Conservation (phyloP, 1,140 invertebrate species). For the Apis florea region DNA sequence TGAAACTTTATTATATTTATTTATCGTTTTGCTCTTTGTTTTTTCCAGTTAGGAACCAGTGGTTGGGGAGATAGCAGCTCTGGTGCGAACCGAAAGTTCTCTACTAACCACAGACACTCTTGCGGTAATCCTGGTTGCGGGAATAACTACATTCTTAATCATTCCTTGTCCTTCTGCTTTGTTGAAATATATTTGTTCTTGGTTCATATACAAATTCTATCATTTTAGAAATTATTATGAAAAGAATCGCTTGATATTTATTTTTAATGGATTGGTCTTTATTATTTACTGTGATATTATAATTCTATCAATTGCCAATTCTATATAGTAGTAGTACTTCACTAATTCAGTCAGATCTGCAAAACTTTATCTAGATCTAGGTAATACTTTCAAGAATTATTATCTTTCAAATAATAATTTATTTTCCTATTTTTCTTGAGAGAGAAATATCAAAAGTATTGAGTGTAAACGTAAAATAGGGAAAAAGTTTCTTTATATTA, state of each 20-base stretch:
- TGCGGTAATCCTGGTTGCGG: constrained; percentile 81
- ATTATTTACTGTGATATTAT: background rate
- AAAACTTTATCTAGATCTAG: no score
- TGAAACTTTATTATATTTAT: constrained; percentile 17
- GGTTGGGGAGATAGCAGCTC: constrained; percentile 80
- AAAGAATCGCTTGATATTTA: constrained; percentile 33
- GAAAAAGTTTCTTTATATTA: no score
- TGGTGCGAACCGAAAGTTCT: constrained; percentile 81
- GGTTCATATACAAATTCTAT: background rate
- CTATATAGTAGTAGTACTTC: background rate
- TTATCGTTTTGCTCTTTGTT: constrained; percentile 56
- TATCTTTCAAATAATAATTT: no score
- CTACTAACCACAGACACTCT: constrained; percentile 81
- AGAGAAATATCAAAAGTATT: no score
- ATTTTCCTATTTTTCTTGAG: no score
- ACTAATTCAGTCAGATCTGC: no score
- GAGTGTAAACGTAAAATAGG: no score
- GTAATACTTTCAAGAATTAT: no score
- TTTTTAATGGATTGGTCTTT: background rate
- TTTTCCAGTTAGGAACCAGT: constrained; percentile 78
- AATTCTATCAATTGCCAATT: background rate
- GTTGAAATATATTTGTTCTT: constrained; percentile 47
- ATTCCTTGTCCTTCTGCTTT: constrained; percentile 66
- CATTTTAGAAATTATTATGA: background rate
- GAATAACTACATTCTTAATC: constrained; percentile 80